Base-by-base conservation (phyloP, 2,113 vertebrate genomes). In the Apteryx owenii region DNA sequence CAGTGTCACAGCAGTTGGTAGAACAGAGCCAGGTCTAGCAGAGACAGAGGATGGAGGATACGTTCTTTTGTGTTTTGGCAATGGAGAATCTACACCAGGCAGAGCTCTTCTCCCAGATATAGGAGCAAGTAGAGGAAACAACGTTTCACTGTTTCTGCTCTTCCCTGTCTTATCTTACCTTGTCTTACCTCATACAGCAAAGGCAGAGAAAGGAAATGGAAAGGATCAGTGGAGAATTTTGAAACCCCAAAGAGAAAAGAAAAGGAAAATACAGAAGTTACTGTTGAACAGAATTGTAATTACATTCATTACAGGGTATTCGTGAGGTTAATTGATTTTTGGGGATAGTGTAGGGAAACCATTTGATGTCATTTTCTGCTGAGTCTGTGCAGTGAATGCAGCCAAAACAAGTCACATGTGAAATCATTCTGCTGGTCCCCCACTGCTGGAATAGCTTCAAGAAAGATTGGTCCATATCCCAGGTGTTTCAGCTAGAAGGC, bases 141-240 rank as follows among this genome's bases (percentile, higher is more conserved):
- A 87, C 56, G 9, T 88, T 21, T 72, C 38, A 5, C 7, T 42
- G 8, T 65, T 88, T 61, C n/a, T 80, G 10, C 21, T 0, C 0
- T 28, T 85, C 61, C 38, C 20, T 62, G 3, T 79, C 51, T 85
- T 71, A 46, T 42, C 42, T 42, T 42, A 42, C 42, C 42, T 42
- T 42, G 42, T 11, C 42, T 42, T 42, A 42, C 42, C 15, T n/a
- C 44, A 12, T 3, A 75, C 17, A 36, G 5, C 15, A 81, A 72
- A 71, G n/a, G 44, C 22, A 44, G 33, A 29, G 11, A 89, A 89
- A 84, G 20, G 33, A 82, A 81, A 85, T 28, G 1, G 42, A 93
- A 72, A 14, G 9, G 85, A 76, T 61, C 80, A 58, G 38, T 23
- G 58, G 33, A 81, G 26, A 70, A 31, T 62, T 84, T 54, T 56